Conservation (phyloP, 1,140 invertebrate species). For the Dinothrombium tinctorium region DNA sequence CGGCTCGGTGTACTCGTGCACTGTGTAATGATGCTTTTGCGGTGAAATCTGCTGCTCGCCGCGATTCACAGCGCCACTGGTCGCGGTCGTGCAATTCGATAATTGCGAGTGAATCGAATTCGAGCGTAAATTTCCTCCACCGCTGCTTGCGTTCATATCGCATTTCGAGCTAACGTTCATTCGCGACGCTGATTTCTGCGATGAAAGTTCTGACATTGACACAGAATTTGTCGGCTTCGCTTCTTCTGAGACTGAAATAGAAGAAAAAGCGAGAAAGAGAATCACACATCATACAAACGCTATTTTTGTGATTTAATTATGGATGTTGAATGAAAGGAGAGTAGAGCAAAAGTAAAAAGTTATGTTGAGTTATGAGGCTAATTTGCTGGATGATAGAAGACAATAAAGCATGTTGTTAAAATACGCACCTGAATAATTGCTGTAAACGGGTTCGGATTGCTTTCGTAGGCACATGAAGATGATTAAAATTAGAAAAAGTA, state of each 20-base stretch:
- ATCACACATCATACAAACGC: not conserved
- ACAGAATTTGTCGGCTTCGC: constrained; percentile 3
- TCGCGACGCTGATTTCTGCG: not conserved
- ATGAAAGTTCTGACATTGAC: constrained; percentile 2
- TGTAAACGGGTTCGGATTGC: not conserved
- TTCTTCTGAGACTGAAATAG: not conserved
- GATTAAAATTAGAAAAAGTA: constrained; percentile 1
- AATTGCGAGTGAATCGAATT: constrained; percentile 1
- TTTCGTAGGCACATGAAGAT: not conserved
- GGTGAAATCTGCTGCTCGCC: not conserved
- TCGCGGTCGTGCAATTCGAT: not conserved
- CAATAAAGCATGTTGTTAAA: not conserved
- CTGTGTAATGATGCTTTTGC: not conserved
- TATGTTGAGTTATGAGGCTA: no score
- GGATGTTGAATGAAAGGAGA: no score
- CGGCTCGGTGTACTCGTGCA: constrained; percentile 1
- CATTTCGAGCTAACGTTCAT: not conserved
- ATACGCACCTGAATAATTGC: not conserved
- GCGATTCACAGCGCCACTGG: not conserved
- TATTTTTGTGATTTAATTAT: no score
- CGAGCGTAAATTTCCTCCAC: not conserved
- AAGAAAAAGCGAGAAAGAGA: not conserved
- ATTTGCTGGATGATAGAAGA: no score
- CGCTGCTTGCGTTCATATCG: not conserved
- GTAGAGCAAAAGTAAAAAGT: no score